phyloP scores from a whole-genome alignment of 2,113 vertebrate species.

The Paradoxurus hermaphroditus region DNA sequence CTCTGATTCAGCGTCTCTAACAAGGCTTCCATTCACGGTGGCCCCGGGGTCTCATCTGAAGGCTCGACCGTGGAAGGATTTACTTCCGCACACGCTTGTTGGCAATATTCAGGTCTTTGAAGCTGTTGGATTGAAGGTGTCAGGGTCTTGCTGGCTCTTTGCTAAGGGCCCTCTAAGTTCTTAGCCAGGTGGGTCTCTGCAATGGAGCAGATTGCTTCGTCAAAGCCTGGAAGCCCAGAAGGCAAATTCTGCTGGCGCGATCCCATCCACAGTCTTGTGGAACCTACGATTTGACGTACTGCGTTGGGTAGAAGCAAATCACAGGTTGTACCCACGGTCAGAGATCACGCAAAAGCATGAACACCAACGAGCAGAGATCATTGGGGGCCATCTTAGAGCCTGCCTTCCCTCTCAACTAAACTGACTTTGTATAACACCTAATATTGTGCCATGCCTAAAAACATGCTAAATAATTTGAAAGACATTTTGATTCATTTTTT shows the following conservation, averaged over 20 bases:
- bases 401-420: neutral
- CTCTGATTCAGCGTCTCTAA: neutral
- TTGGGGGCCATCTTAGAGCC: neutral
- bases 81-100: neutral
- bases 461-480: neutral
- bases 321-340: neutral
- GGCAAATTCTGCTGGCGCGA: neutral
- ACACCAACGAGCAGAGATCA: neutral
- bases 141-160: neutral
- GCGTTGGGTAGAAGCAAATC: neutral
- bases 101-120: neutral
- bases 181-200: neutral
- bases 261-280: neutral
- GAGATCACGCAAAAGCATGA: no score
- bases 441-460: neutral
- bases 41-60: neutral
- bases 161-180: neutral
- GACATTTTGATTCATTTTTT: neutral
- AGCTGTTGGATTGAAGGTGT: neutral
- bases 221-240: neutral
- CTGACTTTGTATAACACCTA: neutral
- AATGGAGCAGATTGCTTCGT: neutral
- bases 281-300: neutral
- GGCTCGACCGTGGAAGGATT: neutral
- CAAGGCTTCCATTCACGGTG: neutral